A percentile compares a stretch with the other conserved stretches of the same genome.
These are phyloP conservation scores for Anthopleura sola DNA, from an alignment of 64 coral and sea anemone species.

Conservation along the genomic window DNA sequence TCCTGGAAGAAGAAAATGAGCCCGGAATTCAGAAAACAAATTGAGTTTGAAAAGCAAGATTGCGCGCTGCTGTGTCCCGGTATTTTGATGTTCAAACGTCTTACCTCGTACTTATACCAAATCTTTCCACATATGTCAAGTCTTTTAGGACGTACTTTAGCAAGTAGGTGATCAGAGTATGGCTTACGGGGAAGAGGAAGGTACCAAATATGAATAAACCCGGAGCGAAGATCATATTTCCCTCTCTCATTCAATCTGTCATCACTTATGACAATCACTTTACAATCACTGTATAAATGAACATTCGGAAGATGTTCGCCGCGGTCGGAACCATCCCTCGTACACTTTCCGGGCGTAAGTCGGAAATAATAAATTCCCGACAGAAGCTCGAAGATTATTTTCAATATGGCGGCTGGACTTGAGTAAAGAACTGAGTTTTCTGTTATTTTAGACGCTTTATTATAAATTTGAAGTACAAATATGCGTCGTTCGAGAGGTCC, in stretches of 20 bases:
- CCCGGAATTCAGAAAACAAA: background rate
- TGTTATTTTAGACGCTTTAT: background rate
- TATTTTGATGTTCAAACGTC: background rate
- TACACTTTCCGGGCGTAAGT: background rate
- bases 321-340: background rate
- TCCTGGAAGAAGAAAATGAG: slow-evolving; percentile 38
- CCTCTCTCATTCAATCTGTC: slow-evolving; percentile 20
- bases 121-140: slow-evolving; percentile 61
- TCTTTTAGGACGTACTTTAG: slow-evolving; percentile 51
- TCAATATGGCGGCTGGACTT: slow-evolving; percentile 28
- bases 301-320: background rate
- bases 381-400: background rate
- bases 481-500: slow-evolving; percentile 92
- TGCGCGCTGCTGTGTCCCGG: background rate
- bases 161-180: slow-evolving; percentile 51
- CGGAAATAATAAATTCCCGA: background rate
- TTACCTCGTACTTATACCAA: slow-evolving; percentile 84
- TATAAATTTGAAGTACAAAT: background rate
- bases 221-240: slow-evolving; percentile 40
- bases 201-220: slow-evolving; percentile 63
- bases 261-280: slow-evolving; percentile 9
- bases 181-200: slow-evolving; percentile 66
- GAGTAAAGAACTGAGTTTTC: slow-evolving; percentile 7
- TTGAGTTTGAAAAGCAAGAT: background rate
- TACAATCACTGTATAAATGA: background rate